Conservation (phyloP, 2,113 vertebrate species). For the Manacus vitellinus region DNA sequence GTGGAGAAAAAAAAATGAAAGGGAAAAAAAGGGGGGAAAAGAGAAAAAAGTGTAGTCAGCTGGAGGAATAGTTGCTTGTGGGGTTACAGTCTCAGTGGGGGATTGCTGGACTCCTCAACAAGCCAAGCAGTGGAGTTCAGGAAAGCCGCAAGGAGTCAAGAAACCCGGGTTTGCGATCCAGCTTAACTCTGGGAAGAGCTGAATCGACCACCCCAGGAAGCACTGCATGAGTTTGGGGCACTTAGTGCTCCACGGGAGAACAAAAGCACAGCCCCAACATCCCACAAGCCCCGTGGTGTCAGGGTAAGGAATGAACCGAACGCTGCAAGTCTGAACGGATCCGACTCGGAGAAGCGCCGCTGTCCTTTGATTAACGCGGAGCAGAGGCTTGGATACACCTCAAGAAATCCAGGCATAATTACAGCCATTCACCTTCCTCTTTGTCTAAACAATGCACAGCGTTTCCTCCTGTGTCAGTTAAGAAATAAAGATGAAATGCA, state of each 20-base stretch:
- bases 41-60: neutral
- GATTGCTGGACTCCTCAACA: neutral
- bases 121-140: neutral
- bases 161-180: neutral
- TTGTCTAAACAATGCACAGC: neutral
- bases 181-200: neutral
- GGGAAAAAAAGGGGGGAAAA: fast-evolving
- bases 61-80: neutral
- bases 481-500: neutral
- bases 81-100: neutral
- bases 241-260: neutral
- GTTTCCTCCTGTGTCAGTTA: conserved; percentile 2
- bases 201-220: neutral
- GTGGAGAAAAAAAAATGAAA: neutral
- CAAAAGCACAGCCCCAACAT: no score
- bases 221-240: neutral
- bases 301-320: neutral
- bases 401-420: conserved; percentile 39
- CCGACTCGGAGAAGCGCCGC: neutral
- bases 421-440: conserved; percentile 33
- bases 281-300: neutral
- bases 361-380: conserved; percentile 17
- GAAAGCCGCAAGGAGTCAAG: neutral
- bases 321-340: conserved; percentile 50
- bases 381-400: neutral